A percentile compares a stretch with the other conserved stretches of the same genome.
phyloP scores from a whole-genome alignment of 1,140 invertebrate species.

The Drosophila parvula region DNA sequence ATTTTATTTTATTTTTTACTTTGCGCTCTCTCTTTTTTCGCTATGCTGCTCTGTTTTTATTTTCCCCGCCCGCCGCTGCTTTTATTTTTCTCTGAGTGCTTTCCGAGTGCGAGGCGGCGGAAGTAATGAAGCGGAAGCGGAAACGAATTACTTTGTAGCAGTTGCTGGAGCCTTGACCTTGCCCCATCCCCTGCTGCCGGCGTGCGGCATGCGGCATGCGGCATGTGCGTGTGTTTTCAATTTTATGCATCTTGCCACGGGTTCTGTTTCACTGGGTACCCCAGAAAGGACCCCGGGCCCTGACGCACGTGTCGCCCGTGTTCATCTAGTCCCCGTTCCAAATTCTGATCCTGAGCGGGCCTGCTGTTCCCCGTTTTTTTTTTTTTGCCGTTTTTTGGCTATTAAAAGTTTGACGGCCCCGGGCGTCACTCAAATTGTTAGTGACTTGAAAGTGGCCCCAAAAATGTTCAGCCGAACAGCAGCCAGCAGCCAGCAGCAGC shows the following conservation, averaged over 20 bases:
- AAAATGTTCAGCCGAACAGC: conserved; percentile 35
- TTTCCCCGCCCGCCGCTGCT: not conserved
- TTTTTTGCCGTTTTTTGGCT: too few relatives aligned
- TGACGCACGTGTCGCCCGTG: conserved; percentile 52
- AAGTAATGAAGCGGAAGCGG: conserved; percentile 71
- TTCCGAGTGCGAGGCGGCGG: conserved; percentile 37
- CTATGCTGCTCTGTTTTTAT: not conserved
- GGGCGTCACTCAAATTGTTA: conserved; percentile 69
- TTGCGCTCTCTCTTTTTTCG: not conserved
- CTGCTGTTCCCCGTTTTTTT: conserved; percentile 30
- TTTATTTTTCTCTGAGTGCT: conserved; percentile 40
- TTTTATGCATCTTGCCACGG: conserved; percentile 36
- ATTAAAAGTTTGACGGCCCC: conserved; percentile 67
- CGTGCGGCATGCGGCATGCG: conserved; percentile 1
- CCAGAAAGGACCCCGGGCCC: conserved; percentile 23
- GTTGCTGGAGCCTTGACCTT: conserved; percentile 62
- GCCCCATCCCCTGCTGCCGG: too few relatives aligned
- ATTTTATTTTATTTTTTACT: conserved; percentile 25
- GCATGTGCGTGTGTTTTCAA: conserved; percentile 57
- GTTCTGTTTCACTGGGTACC: too few relatives aligned
- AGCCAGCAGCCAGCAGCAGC: conserved; percentile 9
- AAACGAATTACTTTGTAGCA: conserved; percentile 69
- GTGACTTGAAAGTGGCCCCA: conserved; percentile 45
- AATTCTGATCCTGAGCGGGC: not conserved
- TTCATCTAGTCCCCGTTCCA: not conserved